Evolutionary conservation across 2,888 invertebrate genomes (phyloP).

Genomic region (Eurytoma californica): DNA sequence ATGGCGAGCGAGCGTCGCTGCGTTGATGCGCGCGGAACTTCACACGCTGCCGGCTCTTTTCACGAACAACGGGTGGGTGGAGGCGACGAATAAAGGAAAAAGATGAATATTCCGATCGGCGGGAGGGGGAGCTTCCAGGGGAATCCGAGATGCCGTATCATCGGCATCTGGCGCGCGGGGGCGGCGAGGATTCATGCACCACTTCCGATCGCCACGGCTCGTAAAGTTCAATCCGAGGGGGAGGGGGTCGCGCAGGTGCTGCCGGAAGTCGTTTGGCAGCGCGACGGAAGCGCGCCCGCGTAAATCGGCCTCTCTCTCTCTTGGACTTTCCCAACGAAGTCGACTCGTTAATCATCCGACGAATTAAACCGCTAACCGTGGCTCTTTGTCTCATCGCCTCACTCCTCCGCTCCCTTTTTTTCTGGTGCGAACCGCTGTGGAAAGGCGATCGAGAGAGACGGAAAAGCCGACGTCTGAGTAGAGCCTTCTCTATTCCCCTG

Average conservation of each 20-base stretch:
- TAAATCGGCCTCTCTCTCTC: conserved; percentile 34
- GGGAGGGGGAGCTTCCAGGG: neutral
- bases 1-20: no score
- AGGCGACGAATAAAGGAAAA: neutral
- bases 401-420: neutral
- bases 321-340: neutral
- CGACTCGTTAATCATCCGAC: conserved; percentile 24
- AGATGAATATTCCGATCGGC: neutral
- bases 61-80: neutral
- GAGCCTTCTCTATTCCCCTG: no score
- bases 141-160: conserved; percentile 29
- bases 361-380: conserved; percentile 9
- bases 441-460: neutral
- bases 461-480: neutral
- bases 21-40: no score
- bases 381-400: neutral
- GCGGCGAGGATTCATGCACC: conserved; percentile 36
- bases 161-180: conserved; percentile 17
- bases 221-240: conserved; percentile 53
- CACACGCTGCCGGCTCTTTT: neutral
- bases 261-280: conserved; percentile 55
- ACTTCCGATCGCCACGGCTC: conserved; percentile 57
- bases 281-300: conserved; percentile 51
- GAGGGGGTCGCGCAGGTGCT: conserved; percentile 37
- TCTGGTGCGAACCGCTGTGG: neutral